Evolutionary conservation across 2,797 vertebrate genomes (phyloP).

Genomic region (Malurus splendens): DNA sequence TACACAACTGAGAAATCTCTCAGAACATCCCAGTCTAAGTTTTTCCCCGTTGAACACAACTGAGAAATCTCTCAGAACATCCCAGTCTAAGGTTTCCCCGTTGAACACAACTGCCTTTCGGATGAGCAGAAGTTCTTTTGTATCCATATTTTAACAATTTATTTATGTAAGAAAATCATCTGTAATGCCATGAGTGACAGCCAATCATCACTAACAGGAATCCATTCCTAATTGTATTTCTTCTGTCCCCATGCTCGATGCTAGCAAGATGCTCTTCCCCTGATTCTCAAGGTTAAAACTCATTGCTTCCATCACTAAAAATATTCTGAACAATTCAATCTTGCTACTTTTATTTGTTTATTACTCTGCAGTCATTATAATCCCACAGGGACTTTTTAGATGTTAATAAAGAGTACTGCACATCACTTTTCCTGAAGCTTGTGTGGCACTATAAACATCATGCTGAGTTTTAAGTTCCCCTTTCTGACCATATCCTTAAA

Average conservation of each 20-base stretch:
- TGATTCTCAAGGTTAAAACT: conserved; percentile 1
- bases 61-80: background rate
- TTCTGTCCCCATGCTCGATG: background rate
- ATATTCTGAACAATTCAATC: conserved; percentile 32
- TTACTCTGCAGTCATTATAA: conserved; percentile 40
- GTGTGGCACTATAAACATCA: conserved; percentile 46
- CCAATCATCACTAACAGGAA: background rate
- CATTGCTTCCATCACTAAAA: background rate
- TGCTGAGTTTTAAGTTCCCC: conserved; percentile 49
- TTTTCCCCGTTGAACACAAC: background rate
- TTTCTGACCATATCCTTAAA: conserved; percentile 42
- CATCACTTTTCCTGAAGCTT: conserved; percentile 54
- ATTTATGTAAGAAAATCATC: background rate
- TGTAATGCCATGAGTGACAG: background rate
- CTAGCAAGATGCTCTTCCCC: background rate
- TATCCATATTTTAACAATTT: background rate
- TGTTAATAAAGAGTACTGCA: conserved; percentile 42
- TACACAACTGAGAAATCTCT: background rate
- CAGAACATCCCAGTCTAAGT: background rate
- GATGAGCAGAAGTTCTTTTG: background rate
- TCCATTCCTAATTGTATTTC: background rate
- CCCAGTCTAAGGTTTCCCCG: background rate
- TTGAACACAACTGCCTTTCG: background rate
- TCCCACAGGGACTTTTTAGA: conserved; percentile 36
- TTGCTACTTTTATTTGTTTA: conserved; percentile 40